phyloP scores from a whole-genome alignment of 2,797 vertebrate genomes.

The Leptoclinus maculatus region DNA sequence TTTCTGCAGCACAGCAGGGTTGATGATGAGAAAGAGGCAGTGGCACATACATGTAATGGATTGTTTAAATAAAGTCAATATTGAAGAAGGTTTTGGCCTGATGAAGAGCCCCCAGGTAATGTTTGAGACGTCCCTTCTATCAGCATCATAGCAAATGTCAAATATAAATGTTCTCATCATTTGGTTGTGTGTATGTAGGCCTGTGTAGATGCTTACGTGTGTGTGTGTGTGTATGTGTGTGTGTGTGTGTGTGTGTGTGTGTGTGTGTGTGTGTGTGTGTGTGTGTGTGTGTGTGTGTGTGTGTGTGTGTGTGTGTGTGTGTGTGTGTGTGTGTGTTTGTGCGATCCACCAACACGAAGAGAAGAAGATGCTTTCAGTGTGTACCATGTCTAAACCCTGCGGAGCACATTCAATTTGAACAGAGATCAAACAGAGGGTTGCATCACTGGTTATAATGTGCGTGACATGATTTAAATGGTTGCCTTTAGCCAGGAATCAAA shows the following conservation, averaged over 20 bases:
- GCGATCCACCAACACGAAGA: constrained; percentile 6
- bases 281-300: not conserved
- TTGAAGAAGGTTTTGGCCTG: not conserved
- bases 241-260: not conserved
- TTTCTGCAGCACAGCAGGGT: constrained; percentile 46
- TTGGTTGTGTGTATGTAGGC: not conserved
- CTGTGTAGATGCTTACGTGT: not conserved
- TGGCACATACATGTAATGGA: constrained; percentile 2
- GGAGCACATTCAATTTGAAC: constrained; percentile 52
- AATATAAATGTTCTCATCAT: not conserved
- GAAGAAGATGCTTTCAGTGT: constrained; percentile 25
- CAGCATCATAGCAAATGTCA: constrained; percentile 1
- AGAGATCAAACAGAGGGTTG: constrained; percentile 60
- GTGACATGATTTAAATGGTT: constrained; percentile 50
- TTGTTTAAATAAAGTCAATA: constrained; percentile 26
- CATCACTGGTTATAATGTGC: constrained; percentile 57
- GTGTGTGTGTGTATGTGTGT: not conserved
- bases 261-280: constrained; percentile 1
- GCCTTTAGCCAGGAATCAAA: constrained; percentile 48
- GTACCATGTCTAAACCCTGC: constrained; percentile 45
- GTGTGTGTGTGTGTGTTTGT: constrained; percentile 15
- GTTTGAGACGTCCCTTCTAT: not conserved
- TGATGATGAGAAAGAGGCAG: constrained; percentile 33
- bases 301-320: not conserved
- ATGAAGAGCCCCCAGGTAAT: not conserved